A percentile compares a stretch with the other conserved stretches of the same genome.
phyloP scores from a whole-genome alignment of 2,797 vertebrate genomes.

The Hirundo rustica region DNA sequence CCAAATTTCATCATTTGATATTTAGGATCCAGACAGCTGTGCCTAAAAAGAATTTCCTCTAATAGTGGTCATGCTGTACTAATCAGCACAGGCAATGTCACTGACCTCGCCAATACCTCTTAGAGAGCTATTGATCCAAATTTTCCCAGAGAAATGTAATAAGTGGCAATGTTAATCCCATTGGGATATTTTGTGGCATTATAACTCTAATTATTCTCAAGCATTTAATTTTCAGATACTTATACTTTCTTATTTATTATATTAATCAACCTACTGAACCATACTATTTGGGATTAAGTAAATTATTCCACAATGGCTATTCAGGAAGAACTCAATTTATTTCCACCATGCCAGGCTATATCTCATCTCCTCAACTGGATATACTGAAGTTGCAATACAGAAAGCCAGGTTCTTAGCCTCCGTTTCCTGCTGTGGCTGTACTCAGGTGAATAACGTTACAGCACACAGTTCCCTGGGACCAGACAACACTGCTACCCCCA shows the following conservation, averaged over 20 bases:
- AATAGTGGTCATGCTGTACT: not conserved
- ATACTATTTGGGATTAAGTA: not conserved
- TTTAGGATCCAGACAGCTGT: not conserved
- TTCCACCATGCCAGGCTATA: not conserved
- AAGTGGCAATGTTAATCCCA: not conserved
- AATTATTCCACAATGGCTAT: not conserved
- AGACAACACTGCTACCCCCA: not conserved
- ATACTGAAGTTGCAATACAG: not conserved
- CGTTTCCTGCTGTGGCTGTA: not conserved
- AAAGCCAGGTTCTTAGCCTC: not conserved
- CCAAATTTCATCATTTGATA: not conserved
- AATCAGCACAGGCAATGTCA: not conserved
- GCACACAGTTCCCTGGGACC: not conserved
- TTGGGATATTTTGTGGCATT: not conserved
- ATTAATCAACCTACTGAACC: not conserved
- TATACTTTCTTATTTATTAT: not conserved
- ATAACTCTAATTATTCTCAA: not conserved
- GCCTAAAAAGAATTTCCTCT: not conserved
- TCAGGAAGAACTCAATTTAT: not conserved
- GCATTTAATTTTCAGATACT: not conserved
- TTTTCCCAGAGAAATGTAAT: not conserved
- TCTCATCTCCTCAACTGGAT: not conserved
- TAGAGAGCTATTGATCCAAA: not conserved
- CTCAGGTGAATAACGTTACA: accelerated
- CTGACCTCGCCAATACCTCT: not conserved